Conservation (phyloP, 1,140 invertebrate genomes). For the Phymorhynchus buccinoides region DNA sequence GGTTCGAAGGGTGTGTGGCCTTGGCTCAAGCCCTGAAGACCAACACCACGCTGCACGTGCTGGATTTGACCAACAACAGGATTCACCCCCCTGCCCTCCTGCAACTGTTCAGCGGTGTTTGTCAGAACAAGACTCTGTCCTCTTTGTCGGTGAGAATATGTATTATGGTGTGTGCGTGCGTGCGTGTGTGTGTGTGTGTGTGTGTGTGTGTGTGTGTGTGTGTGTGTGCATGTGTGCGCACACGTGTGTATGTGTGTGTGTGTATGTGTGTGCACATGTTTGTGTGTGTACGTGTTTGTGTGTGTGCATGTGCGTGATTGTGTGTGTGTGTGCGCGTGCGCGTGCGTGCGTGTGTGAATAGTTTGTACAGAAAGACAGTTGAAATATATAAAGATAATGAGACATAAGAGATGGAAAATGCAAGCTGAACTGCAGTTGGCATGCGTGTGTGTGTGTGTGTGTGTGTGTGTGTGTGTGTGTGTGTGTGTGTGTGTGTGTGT, state of each 20-base stretch:
- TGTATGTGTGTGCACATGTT: neutral
- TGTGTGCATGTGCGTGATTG: too few relatives aligned
- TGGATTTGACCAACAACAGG: slow-evolving; percentile 62
- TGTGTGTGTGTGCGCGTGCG: too few relatives aligned
- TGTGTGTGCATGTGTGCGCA: slow-evolving; percentile 16
- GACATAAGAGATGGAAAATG: too few relatives aligned
- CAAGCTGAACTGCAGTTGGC: too few relatives aligned
- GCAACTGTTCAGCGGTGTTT: slow-evolving; percentile 57
- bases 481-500: too few relatives aligned
- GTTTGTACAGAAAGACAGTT: too few relatives aligned
- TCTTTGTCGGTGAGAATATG: slow-evolving; percentile 51
- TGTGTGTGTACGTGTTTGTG: too few relatives aligned
- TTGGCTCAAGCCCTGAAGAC: slow-evolving; percentile 49
- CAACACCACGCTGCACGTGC: slow-evolving; percentile 55
- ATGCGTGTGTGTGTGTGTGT: too few relatives aligned
- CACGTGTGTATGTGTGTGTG: neutral
- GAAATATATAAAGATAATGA: too few relatives aligned
- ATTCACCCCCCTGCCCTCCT: slow-evolving; percentile 61
- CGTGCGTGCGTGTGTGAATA: too few relatives aligned
- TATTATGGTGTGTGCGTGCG: neutral
- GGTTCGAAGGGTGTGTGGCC: slow-evolving; percentile 62
- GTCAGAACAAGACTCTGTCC: slow-evolving; percentile 57
- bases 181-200: slow-evolving; percentile 33
- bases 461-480: too few relatives aligned
- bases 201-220: slow-evolving; percentile 35